Percentiles rank a stretch among this genome's conserved stretches.
Evolutionary conservation across 2,113 vertebrate genomes (phyloP).

Genomic region (Pungitius pungitius): DNA sequence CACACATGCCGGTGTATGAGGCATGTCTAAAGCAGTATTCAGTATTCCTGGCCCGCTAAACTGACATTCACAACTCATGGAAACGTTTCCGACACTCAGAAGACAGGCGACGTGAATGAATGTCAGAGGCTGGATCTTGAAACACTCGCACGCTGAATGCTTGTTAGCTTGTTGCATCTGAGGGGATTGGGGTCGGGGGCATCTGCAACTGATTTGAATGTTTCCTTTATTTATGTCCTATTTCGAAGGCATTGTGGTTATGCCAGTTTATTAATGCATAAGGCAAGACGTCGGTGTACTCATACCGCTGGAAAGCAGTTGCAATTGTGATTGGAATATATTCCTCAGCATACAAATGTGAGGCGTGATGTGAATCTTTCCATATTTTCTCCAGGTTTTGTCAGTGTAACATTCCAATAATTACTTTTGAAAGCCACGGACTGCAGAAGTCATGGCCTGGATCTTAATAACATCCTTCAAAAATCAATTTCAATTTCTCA

Average conservation of each 20-base stretch:
- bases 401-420: constrained; percentile 38
- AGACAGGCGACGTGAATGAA: constrained; percentile 42
- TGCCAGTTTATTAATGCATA: neutral
- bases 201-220: constrained; percentile 1
- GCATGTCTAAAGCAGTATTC: constrained; percentile 33
- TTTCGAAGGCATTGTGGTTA: neutral
- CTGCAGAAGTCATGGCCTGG: constrained; percentile 48
- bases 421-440: constrained; percentile 51
- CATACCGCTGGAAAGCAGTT: neutral
- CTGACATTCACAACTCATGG: constrained; percentile 65
- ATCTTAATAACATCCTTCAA: constrained; percentile 64
- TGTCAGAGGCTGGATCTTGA: constrained; percentile 49
- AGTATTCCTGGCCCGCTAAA: constrained; percentile 28
- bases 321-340: neutral
- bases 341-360: neutral
- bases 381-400: neutral
- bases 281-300: neutral
- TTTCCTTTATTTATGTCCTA: constrained; percentile 7
- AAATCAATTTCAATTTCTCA: constrained; percentile 76
- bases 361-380: neutral
- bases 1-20: neutral
- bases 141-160: neutral
- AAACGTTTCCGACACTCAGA: constrained; percentile 46
- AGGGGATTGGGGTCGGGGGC: neutral
- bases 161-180: constrained; percentile 17